A percentile compares a stretch with the other conserved stretches of the same genome.
These are phyloP conservation scores for Drosophila subsilvestris DNA, from an alignment of 2,888 invertebrate genomes.

Conservation along the genomic window DNA sequence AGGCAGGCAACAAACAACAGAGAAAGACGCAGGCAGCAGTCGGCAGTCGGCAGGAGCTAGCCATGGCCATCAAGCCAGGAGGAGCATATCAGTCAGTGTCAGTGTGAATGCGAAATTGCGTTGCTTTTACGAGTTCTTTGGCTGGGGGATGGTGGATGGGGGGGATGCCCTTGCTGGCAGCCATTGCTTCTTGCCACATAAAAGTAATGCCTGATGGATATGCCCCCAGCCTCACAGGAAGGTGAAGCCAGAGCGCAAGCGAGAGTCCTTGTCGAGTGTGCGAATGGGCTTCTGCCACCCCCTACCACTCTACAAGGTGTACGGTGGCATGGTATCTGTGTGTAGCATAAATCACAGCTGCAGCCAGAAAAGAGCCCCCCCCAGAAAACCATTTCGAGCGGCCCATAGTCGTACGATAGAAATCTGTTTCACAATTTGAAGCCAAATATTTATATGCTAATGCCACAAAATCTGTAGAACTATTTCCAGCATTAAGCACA, in stretches of 20 bases:
- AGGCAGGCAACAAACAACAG: slow-evolving; percentile 13
- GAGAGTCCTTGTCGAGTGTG: slow-evolving; percentile 42
- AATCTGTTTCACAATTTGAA: slow-evolving; percentile 17
- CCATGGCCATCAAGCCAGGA: slow-evolving; percentile 26
- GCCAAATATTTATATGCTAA: slow-evolving; percentile 27
- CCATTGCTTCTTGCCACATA: slow-evolving; percentile 58
- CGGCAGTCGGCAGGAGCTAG: slow-evolving; percentile 15
- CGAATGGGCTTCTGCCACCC: too few relatives aligned
- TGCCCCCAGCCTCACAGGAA: slow-evolving; percentile 33
- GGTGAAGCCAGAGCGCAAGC: slow-evolving; percentile 20
- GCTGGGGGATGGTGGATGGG: slow-evolving; percentile 31
- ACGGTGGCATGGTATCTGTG: background rate
- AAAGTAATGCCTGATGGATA: slow-evolving; percentile 75
- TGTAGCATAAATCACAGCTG: slow-evolving; percentile 45
- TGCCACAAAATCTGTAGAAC: slow-evolving; percentile 4
- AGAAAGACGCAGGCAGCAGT: slow-evolving; percentile 35
- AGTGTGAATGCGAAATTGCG: slow-evolving; percentile 75
- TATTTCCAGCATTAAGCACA: background rate
- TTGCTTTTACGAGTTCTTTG: slow-evolving; percentile 66
- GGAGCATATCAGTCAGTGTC: slow-evolving; percentile 76
- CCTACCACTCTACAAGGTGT: too few relatives aligned
- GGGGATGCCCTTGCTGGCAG: slow-evolving; percentile 26
- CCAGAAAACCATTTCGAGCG: background rate
- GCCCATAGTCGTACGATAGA: slow-evolving; percentile 3
- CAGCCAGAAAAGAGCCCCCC: background rate